A percentile compares a stretch with the other conserved stretches of the same genome.
Conservation (phyloP, 2,113 vertebrate species). For the Hippoglossus stenolepis region DNA sequence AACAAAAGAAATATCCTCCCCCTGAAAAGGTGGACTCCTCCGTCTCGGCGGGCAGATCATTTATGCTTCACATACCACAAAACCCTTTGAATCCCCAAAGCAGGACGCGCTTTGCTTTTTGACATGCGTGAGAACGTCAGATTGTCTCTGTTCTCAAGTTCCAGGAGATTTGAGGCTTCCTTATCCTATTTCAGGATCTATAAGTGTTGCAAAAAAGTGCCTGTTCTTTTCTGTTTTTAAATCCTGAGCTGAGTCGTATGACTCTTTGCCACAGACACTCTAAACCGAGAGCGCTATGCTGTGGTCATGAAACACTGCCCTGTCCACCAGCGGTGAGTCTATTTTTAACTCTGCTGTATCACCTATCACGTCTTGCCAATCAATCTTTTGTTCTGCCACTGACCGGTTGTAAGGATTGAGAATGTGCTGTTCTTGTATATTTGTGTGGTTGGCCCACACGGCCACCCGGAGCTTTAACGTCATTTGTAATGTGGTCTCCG, state of each 20-base stretch:
- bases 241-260: background rate
- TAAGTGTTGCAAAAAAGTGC: background rate
- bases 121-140: constrained; percentile 60
- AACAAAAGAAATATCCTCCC: constrained; percentile 49
- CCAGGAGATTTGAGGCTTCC: constrained; percentile 16
- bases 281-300: constrained; percentile 69
- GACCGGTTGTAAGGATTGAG: constrained; percentile 41
- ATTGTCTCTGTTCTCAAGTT: constrained; percentile 65
- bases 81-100: constrained; percentile 42
- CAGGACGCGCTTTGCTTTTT: constrained; percentile 43
- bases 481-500: constrained; percentile 38
- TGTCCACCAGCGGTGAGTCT: constrained; percentile 71
- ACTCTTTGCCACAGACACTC: constrained; percentile 24
- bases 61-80: constrained; percentile 55
- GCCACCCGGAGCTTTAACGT: constrained; percentile 39
- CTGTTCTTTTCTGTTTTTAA: constrained; percentile 11
- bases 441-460: too few species aligned
- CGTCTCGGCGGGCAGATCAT: constrained; percentile 49
- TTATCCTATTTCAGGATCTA: constrained; percentile 16
- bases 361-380: constrained; percentile 62
- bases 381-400: constrained; percentile 63
- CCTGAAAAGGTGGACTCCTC: constrained; percentile 49
- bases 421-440: constrained; percentile 12
- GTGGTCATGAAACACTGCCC: constrained; percentile 66
- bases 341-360: constrained; percentile 83